These are phyloP conservation scores for Venustaconcha ellipsiformis DNA, from an alignment of 1,140 invertebrate species.

Conservation along the genomic window DNA sequence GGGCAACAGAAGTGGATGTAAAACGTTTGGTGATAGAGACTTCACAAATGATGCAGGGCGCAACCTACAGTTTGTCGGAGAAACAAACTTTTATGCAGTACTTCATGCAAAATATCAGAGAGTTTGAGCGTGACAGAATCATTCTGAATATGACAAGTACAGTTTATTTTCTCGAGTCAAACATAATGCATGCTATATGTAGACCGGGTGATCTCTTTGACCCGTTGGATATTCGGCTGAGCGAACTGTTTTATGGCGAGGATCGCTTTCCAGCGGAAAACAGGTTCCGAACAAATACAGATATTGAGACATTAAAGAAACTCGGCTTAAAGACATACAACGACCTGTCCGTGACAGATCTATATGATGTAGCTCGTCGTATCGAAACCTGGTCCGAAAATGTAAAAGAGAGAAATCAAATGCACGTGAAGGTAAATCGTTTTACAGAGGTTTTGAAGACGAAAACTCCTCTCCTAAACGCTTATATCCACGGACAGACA, in stretches of 20 bases:
- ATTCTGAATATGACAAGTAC: not conserved
- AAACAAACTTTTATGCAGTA: conserved; percentile 3
- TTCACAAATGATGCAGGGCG: not conserved
- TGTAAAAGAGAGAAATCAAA: not conserved
- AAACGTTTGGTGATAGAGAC: too few relatives aligned
- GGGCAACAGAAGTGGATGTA: too few relatives aligned
- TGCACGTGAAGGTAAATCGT: not conserved
- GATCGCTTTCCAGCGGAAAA: conserved; percentile 8
- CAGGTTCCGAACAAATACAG: not conserved
- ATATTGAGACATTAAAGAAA: not conserved
- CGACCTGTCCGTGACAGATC: not conserved
- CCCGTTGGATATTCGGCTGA: not conserved
- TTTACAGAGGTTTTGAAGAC: not conserved
- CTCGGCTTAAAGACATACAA: not conserved
- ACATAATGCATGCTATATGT: too few relatives aligned
- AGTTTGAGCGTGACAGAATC: not conserved
- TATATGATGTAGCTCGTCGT: not conserved
- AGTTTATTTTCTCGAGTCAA: not conserved
- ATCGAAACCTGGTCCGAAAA: conserved; percentile 1
- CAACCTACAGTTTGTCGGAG: not conserved
- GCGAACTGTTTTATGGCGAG: not conserved
- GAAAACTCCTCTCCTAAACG: not conserved
- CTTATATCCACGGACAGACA: not conserved
- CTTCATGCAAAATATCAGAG: not conserved
- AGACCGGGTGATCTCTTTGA: conserved; percentile 7